These are phyloP conservation scores for Hecatera dysodea DNA, from an alignment of 2,888 invertebrate species.

Conservation along the genomic window DNA sequence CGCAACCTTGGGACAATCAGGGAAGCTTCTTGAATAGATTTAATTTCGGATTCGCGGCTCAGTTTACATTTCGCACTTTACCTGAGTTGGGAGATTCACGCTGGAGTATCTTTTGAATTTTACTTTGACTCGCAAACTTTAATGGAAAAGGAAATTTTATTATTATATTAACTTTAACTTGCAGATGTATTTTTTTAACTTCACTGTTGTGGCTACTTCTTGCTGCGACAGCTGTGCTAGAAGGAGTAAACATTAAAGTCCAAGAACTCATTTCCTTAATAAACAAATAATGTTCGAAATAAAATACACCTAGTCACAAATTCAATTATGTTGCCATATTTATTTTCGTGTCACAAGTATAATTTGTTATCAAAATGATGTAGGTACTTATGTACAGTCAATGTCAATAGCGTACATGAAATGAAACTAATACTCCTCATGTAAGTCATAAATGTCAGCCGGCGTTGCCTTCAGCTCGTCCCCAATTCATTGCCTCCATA, in stretches of 20 bases:
- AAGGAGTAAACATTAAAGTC: background rate
- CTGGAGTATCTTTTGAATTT: constrained; percentile 34
- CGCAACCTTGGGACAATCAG: constrained; percentile 81
- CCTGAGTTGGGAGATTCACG: constrained; percentile 28
- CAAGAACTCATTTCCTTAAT: background rate
- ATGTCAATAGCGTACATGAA: constrained; percentile 26
- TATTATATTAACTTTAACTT: background rate
- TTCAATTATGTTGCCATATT: background rate
- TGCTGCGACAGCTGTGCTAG: background rate
- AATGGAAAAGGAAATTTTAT: constrained; percentile 15
- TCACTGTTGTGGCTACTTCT: background rate
- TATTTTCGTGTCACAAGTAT: background rate
- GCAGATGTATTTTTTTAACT: background rate
- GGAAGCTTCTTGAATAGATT: constrained; percentile 76
- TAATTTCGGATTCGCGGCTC: constrained; percentile 71
- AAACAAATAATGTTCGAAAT: background rate
- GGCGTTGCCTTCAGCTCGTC: constrained; percentile 53
- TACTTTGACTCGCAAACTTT: constrained; percentile 8
- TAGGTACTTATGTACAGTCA: background rate
- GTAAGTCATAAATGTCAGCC: constrained; percentile 52
- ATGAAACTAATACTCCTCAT: constrained; percentile 35
- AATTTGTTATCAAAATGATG: constrained; percentile 11
- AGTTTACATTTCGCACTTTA: constrained; percentile 56
- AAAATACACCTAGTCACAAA: background rate
- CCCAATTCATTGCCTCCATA: constrained; percentile 61